Base-by-base conservation (phyloP, 1,140 invertebrate genomes). In the Apis florea region DNA sequence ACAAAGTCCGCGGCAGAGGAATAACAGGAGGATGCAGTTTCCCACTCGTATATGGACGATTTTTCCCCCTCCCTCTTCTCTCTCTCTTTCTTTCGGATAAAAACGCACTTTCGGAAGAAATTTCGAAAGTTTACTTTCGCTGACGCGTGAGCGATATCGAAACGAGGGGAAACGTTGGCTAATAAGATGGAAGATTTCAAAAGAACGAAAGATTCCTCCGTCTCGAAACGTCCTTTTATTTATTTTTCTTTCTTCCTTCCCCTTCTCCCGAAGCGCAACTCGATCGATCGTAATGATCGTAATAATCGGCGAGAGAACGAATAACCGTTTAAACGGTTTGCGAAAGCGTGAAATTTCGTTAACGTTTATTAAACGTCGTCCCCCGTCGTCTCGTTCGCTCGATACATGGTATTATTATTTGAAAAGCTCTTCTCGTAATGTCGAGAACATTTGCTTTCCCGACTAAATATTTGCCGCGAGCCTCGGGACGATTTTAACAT, bases 401-500 rank as follows among this genome's bases (percentile, higher is more conserved):
- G 85, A 84, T 87, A 87, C 82, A 86, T 84, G 24, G 49, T 71
- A 84, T 82, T 66, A 85, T 87, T 87, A 79, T 88, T 88, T 88
- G 87, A 78, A 83, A 80, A 88, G 69, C 83, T 83, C 80, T 87
- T 63, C 68, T 81, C 76, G 58, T 79, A 87, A 83, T 79, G 80
- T 81, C 77, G 87, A 81, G 85, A 88, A 76, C 75, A 88, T 88
- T 88, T 88, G 78, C 86, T 67, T 80, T 80, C 71, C 64, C 54
- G 77, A 74, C n/a, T 77, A 88, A 88, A 88, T 88, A 88, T 88
- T 88, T 88, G 80, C 86, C 73, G 75, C 79, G 61, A 74, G 68
- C 72, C 85, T 47, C 80, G 77, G 80, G 71, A 74, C 86, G 83
- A 85, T 88, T 88, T 88, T 87, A 88, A 88, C 86, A 88, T 88